Percentiles rank a stretch among this genome's conserved stretches.
These are phyloP conservation scores for Dermatemys mawii DNA, from an alignment of 2,113 vertebrate species.

Conservation along the genomic window DNA sequence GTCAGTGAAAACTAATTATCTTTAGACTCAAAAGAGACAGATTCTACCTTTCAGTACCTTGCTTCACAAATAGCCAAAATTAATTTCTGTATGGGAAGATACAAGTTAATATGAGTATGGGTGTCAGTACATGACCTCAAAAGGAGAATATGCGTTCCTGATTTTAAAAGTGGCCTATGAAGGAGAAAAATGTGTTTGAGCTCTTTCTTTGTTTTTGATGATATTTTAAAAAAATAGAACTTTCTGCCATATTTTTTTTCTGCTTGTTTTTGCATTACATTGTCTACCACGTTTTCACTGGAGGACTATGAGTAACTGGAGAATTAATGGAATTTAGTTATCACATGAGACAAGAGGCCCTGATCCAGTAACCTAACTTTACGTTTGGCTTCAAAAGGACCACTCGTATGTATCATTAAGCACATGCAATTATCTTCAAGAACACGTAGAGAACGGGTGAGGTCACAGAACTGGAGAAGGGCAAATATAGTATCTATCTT, in stretches of 20 bases:
- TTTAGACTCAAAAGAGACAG: background rate
- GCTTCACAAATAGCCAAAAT: background rate
- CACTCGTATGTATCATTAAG: background rate
- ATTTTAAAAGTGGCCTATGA: accelerated
- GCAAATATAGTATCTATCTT: background rate
- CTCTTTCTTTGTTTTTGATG: background rate
- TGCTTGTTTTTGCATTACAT: background rate
- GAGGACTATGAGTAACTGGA: background rate
- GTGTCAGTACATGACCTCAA: background rate
- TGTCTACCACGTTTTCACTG: background rate
- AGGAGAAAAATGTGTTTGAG: background rate
- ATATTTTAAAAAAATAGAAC: background rate
- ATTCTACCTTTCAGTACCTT: background rate
- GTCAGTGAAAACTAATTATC: background rate
- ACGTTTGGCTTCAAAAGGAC: background rate
- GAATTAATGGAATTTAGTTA: background rate
- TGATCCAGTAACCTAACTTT: background rate
- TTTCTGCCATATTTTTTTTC: background rate
- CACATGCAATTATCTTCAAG: background rate
- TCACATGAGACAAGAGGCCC: background rate
- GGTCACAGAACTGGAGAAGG: background rate
- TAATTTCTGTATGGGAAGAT: background rate
- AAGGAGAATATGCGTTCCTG: background rate
- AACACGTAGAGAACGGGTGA: background rate
- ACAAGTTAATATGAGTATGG: background rate